phyloP scores from a whole-genome alignment of 2,113 vertebrate genomes.

The Petromus typicus region DNA sequence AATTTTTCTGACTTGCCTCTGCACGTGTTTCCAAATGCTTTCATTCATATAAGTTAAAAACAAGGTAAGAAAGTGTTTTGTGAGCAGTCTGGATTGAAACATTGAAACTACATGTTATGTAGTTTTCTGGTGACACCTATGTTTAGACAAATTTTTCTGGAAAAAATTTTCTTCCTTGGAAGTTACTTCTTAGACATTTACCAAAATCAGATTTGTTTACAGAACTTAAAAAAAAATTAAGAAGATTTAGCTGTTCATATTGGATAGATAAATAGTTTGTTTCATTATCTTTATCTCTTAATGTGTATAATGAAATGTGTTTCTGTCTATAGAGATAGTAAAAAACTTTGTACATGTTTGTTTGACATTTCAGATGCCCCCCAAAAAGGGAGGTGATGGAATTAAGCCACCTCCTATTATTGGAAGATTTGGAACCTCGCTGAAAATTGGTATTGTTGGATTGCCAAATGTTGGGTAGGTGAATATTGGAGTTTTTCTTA shows the following conservation, averaged over 20 bases:
- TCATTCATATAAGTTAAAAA: background rate
- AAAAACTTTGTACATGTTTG: slow-evolving; percentile 39
- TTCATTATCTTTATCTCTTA: background rate
- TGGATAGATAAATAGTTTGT: background rate
- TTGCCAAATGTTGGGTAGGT: slow-evolving; percentile 98
- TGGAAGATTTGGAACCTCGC: slow-evolving; percentile 97
- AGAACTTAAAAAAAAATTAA: slow-evolving; percentile 26
- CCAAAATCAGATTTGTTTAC: slow-evolving; percentile 7
- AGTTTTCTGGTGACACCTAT: slow-evolving; percentile 16
- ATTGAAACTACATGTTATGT: slow-evolving; percentile 31
- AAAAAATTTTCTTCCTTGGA: slow-evolving; percentile 23
- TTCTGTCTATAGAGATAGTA: background rate
- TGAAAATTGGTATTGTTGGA: slow-evolving; percentile 99
- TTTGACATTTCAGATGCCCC: slow-evolving; percentile 94
- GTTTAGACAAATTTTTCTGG: slow-evolving; percentile 58
- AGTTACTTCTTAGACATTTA: slow-evolving; percentile 5
- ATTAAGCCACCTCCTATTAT: slow-evolving; percentile 94
- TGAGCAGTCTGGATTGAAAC: background rate
- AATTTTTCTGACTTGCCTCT: background rate
- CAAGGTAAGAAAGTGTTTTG: slow-evolving; percentile 43
- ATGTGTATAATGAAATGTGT: slow-evolving; percentile 34
- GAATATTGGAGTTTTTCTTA: slow-evolving; percentile 36
- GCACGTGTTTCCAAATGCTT: background rate
- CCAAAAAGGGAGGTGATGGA: slow-evolving; percentile 95
- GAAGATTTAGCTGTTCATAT: background rate